Evolutionary conservation across 2,888 invertebrate species (phyloP).

Genomic region (Acleris holmiana): DNA sequence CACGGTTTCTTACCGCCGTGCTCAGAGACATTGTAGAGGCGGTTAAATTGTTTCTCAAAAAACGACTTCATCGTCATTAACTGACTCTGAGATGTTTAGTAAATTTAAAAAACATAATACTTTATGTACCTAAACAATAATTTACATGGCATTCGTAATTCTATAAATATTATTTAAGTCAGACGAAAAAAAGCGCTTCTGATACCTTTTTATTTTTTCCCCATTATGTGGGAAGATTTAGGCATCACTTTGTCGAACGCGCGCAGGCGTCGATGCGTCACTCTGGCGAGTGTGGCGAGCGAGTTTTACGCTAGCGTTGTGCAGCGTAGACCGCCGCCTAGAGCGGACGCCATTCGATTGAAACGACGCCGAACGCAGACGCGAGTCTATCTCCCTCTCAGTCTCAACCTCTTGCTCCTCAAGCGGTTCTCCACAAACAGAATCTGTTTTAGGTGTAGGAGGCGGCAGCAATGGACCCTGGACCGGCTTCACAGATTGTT

Average conservation of each 20-base stretch:
- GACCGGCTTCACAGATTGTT: constrained; percentile 66
- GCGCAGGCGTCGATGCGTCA: neutral
- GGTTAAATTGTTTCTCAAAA: too few relatives aligned
- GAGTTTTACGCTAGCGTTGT: constrained; percentile 24
- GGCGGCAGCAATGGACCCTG: constrained; percentile 50
- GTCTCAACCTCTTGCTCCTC: constrained; percentile 20
- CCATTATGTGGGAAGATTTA: neutral
- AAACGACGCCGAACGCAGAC: constrained; percentile 28
- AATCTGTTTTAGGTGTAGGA: constrained; percentile 32
- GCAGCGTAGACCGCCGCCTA: constrained; percentile 21
- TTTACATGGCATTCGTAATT: too few relatives aligned
- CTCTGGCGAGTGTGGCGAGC: constrained; percentile 23
- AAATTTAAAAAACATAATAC: too few relatives aligned
- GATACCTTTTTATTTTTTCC: too few relatives aligned
- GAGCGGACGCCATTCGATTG: constrained; percentile 16
- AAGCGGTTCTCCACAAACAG: constrained; percentile 2
- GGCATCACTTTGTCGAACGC: neutral
- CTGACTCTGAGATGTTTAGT: too few relatives aligned
- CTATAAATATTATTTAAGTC: too few relatives aligned
- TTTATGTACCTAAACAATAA: too few relatives aligned
- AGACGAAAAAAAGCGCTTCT: too few relatives aligned
- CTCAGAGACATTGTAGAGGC: too few relatives aligned
- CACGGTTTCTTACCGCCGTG: too few relatives aligned
- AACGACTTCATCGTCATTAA: too few relatives aligned
- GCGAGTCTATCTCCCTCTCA: constrained; percentile 9